Evolutionary conservation across 2,113 vertebrate species (phyloP), one percentile per base, ranked within the genome.

Genomic region (Natator depressus): DNA sequence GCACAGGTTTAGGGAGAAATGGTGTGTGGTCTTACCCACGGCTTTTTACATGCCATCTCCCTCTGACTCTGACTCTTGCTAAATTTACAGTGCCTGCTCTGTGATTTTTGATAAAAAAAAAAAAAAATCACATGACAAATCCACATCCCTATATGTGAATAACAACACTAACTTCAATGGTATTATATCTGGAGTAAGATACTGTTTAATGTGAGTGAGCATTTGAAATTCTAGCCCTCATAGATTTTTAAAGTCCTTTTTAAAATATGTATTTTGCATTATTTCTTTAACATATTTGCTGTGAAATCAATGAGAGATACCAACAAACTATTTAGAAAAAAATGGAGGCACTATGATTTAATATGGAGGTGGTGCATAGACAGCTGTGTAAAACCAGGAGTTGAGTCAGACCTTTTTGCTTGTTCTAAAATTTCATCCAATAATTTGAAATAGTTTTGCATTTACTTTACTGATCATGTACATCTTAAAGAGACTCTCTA

Each of bases 381-480:
- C 65, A 72, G 38, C 31, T 72, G 8, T n/a, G 35, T 72, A n/a
- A 72, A 72, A 38, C 1, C 35, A 72, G 19, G 16, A 72, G 35
- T 38, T 72, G 35, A 69, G 35, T 72, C n/a, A n/a, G 35, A 72
- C 16, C 65, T 20, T n/a, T 72, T n/a, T 72, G 35, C 8, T 14
- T 57, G 62, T 8, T 50, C 1, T 1, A 59, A 55, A 46, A 20
- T 4, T 47, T 75, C 80, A 65, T 53, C 2, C 0, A 2, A 5
- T 62, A 10, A 0, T 4, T 0, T 78, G 49, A 31, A 72, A 47
- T 19, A 31, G 16, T 55, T 87, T 31, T 69, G 35, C n/a, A 72
- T 89, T 90, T 1, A 24, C 84, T 91, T 82, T 22, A 2, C 12
- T 75, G 62, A 19, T 86, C 42, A 49, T 59, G 5, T 20, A 10